These are phyloP conservation scores for Margaritifera margaritifera DNA, from an alignment of 2,888 invertebrate genomes.

Conservation along the genomic window DNA sequence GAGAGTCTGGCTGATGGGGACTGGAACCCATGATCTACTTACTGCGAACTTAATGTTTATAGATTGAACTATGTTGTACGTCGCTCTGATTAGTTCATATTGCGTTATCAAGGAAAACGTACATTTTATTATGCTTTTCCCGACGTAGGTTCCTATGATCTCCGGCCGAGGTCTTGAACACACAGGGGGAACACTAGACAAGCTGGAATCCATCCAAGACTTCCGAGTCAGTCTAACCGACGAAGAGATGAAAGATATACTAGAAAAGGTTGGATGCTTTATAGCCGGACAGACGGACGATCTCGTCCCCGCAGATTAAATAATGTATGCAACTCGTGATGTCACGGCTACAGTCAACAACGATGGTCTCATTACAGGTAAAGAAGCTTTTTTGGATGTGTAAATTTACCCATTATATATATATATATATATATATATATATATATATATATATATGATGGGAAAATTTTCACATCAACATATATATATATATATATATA, in stretches of 20 bases:
- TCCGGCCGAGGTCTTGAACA: constrained; percentile 75
- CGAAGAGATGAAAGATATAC: constrained; percentile 65
- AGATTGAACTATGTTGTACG: no score
- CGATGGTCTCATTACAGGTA: constrained; percentile 74
- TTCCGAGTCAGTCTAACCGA: constrained; percentile 65
- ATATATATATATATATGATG: no score
- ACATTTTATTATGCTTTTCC: no score
- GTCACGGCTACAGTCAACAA: constrained; percentile 75
- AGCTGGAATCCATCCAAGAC: constrained; percentile 76
- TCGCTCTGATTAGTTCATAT: no score
- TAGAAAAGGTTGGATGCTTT: constrained; percentile 74
- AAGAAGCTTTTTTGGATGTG: constrained; percentile 2
- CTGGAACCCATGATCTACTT: no score
- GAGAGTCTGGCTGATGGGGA: no score
- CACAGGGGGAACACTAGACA: constrained; percentile 77
- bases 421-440: no score
- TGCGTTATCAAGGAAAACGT: no score
- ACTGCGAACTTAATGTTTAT: no score
- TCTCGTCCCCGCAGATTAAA: constrained; percentile 75
- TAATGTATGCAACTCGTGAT: constrained; percentile 74
- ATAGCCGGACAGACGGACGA: constrained; percentile 75
- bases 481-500: no score
- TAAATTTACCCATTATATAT: no score
- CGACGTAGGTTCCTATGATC: constrained; percentile 75
- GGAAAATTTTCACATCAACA: no score